Evolutionary conservation across 2,113 vertebrate genomes (phyloP).

Genomic region (Trinectes maculatus): DNA sequence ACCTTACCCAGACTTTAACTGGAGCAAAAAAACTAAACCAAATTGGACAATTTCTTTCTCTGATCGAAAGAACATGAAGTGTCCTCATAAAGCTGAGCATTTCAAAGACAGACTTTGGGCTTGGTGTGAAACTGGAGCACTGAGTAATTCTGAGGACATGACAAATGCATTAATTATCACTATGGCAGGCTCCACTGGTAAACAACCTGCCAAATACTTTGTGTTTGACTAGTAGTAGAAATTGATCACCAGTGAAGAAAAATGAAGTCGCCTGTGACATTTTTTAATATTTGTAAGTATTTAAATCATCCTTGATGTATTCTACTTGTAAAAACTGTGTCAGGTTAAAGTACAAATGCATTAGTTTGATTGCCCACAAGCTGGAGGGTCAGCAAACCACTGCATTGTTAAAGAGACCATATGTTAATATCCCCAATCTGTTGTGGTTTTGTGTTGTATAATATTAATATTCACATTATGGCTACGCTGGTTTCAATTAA

Average conservation of each 20-base stretch:
- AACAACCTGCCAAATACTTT: not conserved
- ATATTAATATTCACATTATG: too few relatives aligned
- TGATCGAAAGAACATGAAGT: not conserved
- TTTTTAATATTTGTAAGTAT: not conserved
- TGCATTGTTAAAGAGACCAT: constrained; percentile 40
- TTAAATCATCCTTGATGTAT: not conserved
- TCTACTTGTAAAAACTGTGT: not conserved
- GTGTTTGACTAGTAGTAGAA: not conserved
- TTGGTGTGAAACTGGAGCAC: not conserved
- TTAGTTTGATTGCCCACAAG: constrained; percentile 27
- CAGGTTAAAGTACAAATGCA: not conserved
- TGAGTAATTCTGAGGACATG: not conserved
- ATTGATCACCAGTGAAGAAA: not conserved
- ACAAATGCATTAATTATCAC: not conserved
- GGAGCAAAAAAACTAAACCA: not conserved
- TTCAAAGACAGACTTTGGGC: not conserved
- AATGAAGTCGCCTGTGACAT: constrained; percentile 8
- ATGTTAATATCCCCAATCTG: too few relatives aligned
- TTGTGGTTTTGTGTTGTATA: too few relatives aligned
- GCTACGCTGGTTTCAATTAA: too few relatives aligned
- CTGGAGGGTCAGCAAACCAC: constrained; percentile 41
- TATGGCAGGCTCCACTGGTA: not conserved
- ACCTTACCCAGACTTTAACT: not conserved
- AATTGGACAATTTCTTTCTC: too few relatives aligned
- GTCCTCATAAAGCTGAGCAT: not conserved